Evolutionary conservation across 2,797 vertebrate species (phyloP), one percentile per base, ranked within the genome.

Genomic region (Gymnodraco acuticeps): DNA sequence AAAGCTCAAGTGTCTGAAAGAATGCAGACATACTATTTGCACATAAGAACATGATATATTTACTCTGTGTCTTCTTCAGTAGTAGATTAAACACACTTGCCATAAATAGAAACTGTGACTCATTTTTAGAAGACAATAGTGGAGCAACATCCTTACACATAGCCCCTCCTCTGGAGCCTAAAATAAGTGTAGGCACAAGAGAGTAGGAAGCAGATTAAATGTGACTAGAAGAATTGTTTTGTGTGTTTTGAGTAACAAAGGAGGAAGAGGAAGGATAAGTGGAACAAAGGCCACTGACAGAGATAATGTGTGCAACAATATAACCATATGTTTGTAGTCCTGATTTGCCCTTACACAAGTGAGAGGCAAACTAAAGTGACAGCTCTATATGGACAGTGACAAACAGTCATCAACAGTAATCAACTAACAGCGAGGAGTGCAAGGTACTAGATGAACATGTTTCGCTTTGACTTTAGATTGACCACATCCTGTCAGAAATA

Each of bases 111-210:
- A 27, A 46, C 15, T 27, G 45, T 55, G 16, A 51, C 68, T 71
- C 9, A 65, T 17, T 76, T 78, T 58, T n/a, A 78, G 56, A 82
- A 60, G 55, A 88, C 80, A 88, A 81, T 62, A 61, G 51, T 27
- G 47, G 50, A 74, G 64, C 19, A 33, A 63, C 19, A 47, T 42
- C 5, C 63, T 75, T 83, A 85, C 64, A 71, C 80, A 86, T 76
- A 62, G 69, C n/a, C 45, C 53, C 79, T 85, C 80, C 70, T 68
- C 47, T 66, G 43, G 14, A 65, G 66, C 50, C 72, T 65, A 47
- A 85, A 81, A 86, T 83, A 86, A 55, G 62, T 45, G 27, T 59
- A 54, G 52, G 67, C 20, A 77, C 10, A 68, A 51, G n/a, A 65
- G 20, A 66, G 76, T 70, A 77, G 75, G 58, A 79, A 70, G 51